Conservation (phyloP, 1,140 invertebrate species). For the Mycetomoellerius zeteki region DNA sequence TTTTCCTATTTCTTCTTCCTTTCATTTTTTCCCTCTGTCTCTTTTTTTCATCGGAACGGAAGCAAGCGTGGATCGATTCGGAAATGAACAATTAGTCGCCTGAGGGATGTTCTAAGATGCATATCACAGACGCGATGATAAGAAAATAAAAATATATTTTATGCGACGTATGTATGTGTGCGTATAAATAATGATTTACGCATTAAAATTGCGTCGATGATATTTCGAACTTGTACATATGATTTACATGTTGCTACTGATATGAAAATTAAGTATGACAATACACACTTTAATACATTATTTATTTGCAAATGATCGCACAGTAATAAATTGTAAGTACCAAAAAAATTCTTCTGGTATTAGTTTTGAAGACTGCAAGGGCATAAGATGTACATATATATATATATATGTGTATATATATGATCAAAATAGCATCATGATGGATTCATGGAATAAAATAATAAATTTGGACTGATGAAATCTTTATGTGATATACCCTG, state of each 20-base stretch:
- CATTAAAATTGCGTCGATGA: slow-evolving; percentile 36
- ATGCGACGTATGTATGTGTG: slow-evolving; percentile 50
- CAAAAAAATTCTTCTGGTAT: slow-evolving; percentile 43
- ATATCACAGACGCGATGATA: slow-evolving; percentile 82
- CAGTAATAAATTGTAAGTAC: slow-evolving; percentile 66
- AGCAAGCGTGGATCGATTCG: slow-evolving; percentile 47
- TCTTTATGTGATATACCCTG: background rate
- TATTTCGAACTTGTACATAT: slow-evolving; percentile 30
- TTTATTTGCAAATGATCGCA: background rate
- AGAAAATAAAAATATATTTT: slow-evolving; percentile 63
- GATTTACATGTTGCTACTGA: slow-evolving; percentile 64
- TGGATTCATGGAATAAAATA: slow-evolving; percentile 10
- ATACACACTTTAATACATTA: slow-evolving; percentile 1
- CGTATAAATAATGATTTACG: slow-evolving; percentile 48
- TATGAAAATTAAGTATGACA: slow-evolving; percentile 63
- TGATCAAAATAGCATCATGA: slow-evolving; percentile 5
- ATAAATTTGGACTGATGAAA: slow-evolving; percentile 11
- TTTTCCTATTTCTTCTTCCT: background rate
- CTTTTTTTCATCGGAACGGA: slow-evolving; percentile 35
- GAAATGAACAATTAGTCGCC: slow-evolving; percentile 54
- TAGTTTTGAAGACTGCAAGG: slow-evolving; percentile 40
- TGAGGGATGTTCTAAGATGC: slow-evolving; percentile 69
- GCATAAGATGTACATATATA: background rate
- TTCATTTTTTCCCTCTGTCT: background rate
- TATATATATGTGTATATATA: background rate